Base-by-base conservation (phyloP, 2,797 vertebrate species). In the Brotogeris chrysoptera region DNA sequence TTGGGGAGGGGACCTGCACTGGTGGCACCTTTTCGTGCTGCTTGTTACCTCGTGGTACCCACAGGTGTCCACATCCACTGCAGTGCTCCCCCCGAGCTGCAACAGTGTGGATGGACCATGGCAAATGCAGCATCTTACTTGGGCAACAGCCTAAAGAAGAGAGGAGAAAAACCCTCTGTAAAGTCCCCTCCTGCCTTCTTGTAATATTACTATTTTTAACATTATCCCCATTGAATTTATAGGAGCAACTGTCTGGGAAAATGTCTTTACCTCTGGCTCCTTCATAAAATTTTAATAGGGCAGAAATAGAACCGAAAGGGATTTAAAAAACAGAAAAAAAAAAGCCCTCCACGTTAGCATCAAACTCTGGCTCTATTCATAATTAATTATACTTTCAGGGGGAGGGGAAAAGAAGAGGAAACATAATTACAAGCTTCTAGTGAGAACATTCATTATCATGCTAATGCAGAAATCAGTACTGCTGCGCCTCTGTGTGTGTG, bases 361-460 rank as follows among this genome's bases (percentile, higher is more conserved):
- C 92, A 95, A 95, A 93, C 93, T 94, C 93, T 73, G 92, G 79
- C 89, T 97, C 96, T 97, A 94, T 97, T 97, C 96, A 96, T 97
- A 97, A 97, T 98, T 98, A 97, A 97, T 98, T 98, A 97, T 97
- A 95, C 92, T 97, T 97, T 94, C 80, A 94, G 90, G 88, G 96
- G 94, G 95, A 95, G 95, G 97, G 94, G 91, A 44, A 88, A 89
- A 79, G 96, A 95, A 89, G 93, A 96, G 90, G 96, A 97, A 97
- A 97, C 97, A 95, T 97, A 97, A 97, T 97, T 97, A 97, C 96
- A 96, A 97, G 96, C 96, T 97, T 97, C 96, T 89, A 97, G 96
- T 96, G 97, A 97, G 97, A 97, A 97, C 97, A 97, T 96, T 97
- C 96, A 97, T 98, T 98, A 97, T 97, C 93, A 98, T 97, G 96